These are phyloP conservation scores for Corythoichthys haematopterus DNA, from an alignment of 2,113 vertebrate species.

Conservation along the genomic window DNA sequence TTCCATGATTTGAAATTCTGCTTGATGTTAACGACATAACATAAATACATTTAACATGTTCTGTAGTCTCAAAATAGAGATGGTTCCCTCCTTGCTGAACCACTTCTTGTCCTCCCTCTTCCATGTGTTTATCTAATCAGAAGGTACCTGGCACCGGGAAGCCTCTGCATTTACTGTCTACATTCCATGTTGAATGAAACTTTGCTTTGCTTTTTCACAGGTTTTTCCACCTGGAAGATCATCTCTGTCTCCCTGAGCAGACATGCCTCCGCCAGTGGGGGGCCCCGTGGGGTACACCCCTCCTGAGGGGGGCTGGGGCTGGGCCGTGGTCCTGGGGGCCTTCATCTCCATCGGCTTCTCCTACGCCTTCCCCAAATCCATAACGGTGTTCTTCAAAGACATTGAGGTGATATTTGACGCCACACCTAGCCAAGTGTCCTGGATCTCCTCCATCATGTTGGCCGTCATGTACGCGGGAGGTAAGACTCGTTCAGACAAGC, in stretches of 20 bases:
- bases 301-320: slow-evolving; percentile 96
- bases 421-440: slow-evolving; percentile 89
- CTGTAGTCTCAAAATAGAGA: neutral
- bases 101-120: neutral
- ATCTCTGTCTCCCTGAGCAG: slow-evolving; percentile 4
- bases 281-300: slow-evolving; percentile 85
- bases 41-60: no score
- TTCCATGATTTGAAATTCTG: neutral
- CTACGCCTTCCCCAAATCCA: slow-evolving; percentile 95
- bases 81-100: neutral
- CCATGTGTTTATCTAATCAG: neutral
- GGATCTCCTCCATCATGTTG: slow-evolving; percentile 97
- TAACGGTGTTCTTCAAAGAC: slow-evolving; percentile 97
- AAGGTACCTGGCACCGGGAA: neutral
- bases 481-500: slow-evolving; percentile 60
- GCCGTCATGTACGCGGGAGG: slow-evolving; percentile 88
- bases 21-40: neutral
- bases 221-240: neutral
- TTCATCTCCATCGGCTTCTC: slow-evolving; percentile 98
- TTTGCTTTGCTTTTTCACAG: neutral
- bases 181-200: neutral
- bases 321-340: slow-evolving; percentile 87
- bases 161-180: neutral
- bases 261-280: slow-evolving; percentile 82
- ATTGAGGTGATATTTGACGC: slow-evolving; percentile 88